A percentile compares a stretch with the other conserved stretches of the same genome.
phyloP scores from a whole-genome alignment of 2,797 vertebrate species.

The Rhynchotus rufescens region DNA sequence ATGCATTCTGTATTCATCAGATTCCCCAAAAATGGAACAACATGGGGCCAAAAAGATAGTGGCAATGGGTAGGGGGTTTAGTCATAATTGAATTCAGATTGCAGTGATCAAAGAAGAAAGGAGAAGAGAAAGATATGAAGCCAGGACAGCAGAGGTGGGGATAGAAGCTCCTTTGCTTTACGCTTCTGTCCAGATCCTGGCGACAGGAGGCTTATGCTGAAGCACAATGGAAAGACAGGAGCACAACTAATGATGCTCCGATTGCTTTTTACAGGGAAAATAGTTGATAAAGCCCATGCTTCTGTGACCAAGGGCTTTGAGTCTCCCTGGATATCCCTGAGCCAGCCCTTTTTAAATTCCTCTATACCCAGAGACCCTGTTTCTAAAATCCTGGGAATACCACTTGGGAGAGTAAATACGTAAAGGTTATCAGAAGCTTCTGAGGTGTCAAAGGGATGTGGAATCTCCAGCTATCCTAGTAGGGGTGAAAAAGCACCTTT shows the following conservation, averaged over 20 bases:
- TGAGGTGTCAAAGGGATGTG: background rate
- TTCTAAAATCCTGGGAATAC: background rate
- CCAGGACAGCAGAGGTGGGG: background rate
- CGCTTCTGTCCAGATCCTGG: background rate
- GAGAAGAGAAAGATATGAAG: background rate
- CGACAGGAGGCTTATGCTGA: background rate
- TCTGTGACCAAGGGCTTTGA: background rate
- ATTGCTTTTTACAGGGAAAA: background rate
- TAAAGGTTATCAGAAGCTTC: background rate
- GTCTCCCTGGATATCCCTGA: background rate
- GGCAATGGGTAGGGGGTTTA: background rate
- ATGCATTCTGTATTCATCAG: background rate
- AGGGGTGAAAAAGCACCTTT: background rate
- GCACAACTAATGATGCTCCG: background rate
- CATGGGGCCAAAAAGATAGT: background rate
- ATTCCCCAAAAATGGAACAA: slow-evolving; percentile 23
- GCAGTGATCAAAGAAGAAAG: background rate
- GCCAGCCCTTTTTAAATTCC: background rate
- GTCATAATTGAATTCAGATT: background rate
- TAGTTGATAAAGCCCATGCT: background rate
- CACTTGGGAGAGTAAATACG: background rate
- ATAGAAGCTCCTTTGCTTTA: background rate
- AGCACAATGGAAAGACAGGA: background rate
- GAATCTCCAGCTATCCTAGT: background rate
- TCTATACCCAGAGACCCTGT: background rate